Conservation (phyloP, 2,888 invertebrate species). For the Aporophyla lueneburgensis region DNA sequence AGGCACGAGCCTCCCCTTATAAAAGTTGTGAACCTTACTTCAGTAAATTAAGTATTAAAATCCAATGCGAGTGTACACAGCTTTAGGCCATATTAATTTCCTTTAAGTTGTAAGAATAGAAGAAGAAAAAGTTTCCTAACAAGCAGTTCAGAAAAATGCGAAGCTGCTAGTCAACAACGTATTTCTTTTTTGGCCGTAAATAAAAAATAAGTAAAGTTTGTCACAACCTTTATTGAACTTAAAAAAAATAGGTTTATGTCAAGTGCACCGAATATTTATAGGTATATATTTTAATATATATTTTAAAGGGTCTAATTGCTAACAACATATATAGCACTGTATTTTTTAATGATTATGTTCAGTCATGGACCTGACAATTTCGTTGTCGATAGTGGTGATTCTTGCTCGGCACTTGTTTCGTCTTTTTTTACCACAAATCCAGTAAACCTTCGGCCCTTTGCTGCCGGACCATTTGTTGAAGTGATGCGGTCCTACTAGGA, state of each 20-base stretch:
- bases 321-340: too few relatives aligned
- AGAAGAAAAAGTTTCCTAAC: background rate
- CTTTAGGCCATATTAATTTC: background rate
- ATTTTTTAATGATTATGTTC: too few relatives aligned
- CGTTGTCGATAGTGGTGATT: too few relatives aligned
- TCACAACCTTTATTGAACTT: too few relatives aligned
- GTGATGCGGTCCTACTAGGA: too few relatives aligned
- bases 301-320: background rate
- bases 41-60: conserved; percentile 9
- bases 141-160: background rate
- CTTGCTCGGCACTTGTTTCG: too few relatives aligned
- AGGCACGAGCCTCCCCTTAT: background rate
- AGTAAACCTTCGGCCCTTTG: too few relatives aligned
- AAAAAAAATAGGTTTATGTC: too few relatives aligned
- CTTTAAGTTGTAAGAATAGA: background rate
- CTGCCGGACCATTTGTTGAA: too few relatives aligned
- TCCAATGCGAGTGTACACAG: background rate
- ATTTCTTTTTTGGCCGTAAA: background rate
- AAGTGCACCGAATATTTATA: background rate
- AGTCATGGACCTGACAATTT: too few relatives aligned
- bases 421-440: too few relatives aligned
- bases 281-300: too few relatives aligned
- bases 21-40: background rate
- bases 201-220: background rate
- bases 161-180: background rate